Evolutionary conservation across 1,140 invertebrate species (phyloP).

Genomic region (Ceratosolen solmsi): DNA sequence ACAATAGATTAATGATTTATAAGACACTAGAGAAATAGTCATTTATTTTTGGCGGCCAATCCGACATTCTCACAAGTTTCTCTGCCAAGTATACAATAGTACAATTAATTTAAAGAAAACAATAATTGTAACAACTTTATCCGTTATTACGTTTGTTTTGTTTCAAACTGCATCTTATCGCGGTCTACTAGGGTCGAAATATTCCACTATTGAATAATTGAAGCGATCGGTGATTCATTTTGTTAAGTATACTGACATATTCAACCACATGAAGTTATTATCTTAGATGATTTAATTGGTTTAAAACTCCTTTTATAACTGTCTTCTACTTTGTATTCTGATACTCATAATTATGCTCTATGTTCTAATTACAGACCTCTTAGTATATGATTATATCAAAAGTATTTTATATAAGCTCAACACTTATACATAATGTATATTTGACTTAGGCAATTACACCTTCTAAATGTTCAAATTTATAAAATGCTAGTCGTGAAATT

Average conservation of each 20-base stretch:
- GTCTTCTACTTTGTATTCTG: background rate
- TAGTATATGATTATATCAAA: background rate
- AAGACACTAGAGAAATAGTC: too few species aligned
- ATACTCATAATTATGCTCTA: background rate
- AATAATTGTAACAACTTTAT: background rate
- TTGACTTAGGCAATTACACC: too few species aligned
- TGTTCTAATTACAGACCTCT: background rate
- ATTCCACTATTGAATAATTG: slow-evolving; percentile 23
- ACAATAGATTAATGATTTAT: too few species aligned
- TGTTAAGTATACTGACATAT: background rate
- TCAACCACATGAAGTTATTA: background rate
- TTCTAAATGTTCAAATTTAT: too few species aligned
- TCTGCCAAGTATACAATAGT: background rate
- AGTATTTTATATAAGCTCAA: background rate
- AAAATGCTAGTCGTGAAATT: too few species aligned
- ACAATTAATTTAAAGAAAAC: slow-evolving; percentile 33
- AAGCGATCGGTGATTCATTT: slow-evolving; percentile 26
- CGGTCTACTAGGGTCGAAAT: background rate
- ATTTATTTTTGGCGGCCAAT: background rate
- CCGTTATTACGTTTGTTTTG: background rate
- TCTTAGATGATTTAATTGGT: background rate
- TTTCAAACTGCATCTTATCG: background rate
- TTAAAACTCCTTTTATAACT: slow-evolving; percentile 5
- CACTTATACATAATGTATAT: too few species aligned
- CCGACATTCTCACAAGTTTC: background rate